Evolutionary conservation across 2,797 vertebrate species (phyloP).

Genomic region (Eulemur albifrons): DNA sequence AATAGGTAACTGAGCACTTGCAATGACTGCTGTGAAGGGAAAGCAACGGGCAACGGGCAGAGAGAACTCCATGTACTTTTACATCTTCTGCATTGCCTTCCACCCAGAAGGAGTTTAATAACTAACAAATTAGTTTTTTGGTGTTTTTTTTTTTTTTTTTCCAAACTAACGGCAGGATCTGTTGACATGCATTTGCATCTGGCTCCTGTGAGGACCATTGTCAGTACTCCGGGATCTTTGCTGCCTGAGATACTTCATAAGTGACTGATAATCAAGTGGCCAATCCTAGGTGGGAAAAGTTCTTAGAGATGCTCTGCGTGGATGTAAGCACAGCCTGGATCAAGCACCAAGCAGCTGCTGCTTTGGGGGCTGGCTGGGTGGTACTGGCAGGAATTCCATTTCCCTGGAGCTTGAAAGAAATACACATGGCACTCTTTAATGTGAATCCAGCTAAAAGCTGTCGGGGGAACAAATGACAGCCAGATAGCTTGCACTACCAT

Average conservation of each 20-base stretch:
- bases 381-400: neutral
- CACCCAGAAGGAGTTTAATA: neutral
- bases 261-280: neutral
- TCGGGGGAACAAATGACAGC: neutral
- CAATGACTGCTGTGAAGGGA: neutral
- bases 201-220: neutral
- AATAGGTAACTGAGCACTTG: neutral
- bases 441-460: constrained; percentile 31
- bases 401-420: constrained; percentile 32
- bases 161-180: neutral
- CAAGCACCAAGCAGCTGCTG: neutral
- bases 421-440: constrained; percentile 3
- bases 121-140: neutral
- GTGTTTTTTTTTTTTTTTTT: neutral
- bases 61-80: neutral
- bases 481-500: neutral
- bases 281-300: neutral
- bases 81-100: neutral
- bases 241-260: neutral
- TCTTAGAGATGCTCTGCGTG: neutral
- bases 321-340: neutral
- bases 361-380: neutral
- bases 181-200: neutral
- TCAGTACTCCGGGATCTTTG: neutral
- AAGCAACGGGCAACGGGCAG: neutral